A percentile compares a stretch with the other conserved stretches of the same genome.
phyloP scores from a whole-genome alignment of 2,797 vertebrate genomes.

The Chiloscyllium punctatum region DNA sequence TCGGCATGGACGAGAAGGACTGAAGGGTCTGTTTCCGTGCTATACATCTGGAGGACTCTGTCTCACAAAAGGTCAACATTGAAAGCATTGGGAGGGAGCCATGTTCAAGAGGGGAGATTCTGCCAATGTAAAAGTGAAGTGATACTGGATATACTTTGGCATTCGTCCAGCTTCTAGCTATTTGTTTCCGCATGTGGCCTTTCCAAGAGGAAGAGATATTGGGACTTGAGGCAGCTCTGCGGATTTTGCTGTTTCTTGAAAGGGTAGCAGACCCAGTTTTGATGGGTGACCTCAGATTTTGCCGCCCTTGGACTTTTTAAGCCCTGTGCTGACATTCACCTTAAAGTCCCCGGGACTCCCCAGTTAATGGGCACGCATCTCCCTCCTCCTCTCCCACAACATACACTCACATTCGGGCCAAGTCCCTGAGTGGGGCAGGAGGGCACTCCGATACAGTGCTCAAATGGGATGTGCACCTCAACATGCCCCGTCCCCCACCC shows the following conservation, averaged over 20 bases:
- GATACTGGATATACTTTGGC: background rate
- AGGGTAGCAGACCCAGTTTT: background rate
- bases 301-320: background rate
- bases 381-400: background rate
- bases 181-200: background rate
- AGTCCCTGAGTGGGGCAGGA: background rate
- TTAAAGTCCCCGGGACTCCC: background rate
- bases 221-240: background rate
- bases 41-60: no score
- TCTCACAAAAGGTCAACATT: no score
- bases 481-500: no score
- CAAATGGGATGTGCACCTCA: no score
- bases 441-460: no score
- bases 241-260: background rate
- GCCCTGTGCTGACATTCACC: background rate
- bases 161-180: background rate
- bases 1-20: no score
- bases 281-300: background rate
- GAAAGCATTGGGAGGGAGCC: no score
- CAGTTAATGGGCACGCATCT: background rate
- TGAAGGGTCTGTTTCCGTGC: no score
- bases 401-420: background rate
- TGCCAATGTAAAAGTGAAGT: background rate
- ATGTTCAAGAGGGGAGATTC: background rate
- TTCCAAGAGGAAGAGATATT: background rate